Evolutionary conservation across 2,797 vertebrate genomes (phyloP).

Genomic region (Acanthiza pusilla): DNA sequence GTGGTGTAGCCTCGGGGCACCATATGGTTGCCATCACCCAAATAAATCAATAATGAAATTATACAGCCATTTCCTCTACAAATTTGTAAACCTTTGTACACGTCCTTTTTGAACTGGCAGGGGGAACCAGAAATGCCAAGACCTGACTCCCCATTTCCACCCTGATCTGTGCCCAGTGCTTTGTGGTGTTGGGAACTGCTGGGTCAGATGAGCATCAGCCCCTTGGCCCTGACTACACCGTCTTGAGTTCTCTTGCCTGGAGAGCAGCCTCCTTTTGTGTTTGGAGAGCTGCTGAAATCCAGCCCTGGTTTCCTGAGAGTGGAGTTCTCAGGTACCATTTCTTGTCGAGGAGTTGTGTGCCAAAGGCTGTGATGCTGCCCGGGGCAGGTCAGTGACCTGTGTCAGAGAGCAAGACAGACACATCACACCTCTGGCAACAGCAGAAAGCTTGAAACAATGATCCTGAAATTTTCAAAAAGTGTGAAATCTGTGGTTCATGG

Average conservation of each 20-base stretch:
- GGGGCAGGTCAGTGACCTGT: background rate
- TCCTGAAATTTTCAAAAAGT: background rate
- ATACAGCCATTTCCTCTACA: constrained; percentile 32
- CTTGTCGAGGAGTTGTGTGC: rapidly evolving
- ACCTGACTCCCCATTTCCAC: background rate
- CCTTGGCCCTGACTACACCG: background rate
- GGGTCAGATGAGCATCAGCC: background rate
- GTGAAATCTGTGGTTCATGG: background rate
- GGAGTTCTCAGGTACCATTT: background rate
- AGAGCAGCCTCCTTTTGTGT: background rate
- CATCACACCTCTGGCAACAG: background rate
- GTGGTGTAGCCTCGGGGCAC: background rate
- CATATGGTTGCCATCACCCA: constrained; percentile 16
- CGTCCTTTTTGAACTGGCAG: background rate
- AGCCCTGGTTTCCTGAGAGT: background rate
- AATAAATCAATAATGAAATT: constrained; percentile 1
- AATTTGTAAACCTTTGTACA: background rate
- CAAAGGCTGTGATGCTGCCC: background rate
- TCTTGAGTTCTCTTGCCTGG: background rate
- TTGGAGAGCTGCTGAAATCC: background rate
- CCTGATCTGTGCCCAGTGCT: background rate
- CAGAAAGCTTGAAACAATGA: background rate
- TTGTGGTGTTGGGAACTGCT: background rate
- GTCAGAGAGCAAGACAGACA: background rate
- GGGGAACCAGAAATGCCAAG: background rate